phyloP scores from a whole-genome alignment of 2,113 vertebrate genomes.

The Cinclus cinclus region DNA sequence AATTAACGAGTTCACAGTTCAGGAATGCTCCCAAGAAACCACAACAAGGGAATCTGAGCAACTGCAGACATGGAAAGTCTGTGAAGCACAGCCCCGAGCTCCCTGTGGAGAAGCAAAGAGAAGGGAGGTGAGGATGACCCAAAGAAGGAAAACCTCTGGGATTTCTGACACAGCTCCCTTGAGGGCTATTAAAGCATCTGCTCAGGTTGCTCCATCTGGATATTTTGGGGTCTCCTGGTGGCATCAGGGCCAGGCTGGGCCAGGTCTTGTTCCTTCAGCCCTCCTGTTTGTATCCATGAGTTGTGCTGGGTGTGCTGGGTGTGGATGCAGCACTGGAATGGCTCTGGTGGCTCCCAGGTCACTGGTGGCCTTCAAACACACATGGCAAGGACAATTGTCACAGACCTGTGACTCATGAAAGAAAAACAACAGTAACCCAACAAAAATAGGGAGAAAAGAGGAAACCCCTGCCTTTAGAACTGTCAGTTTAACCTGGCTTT shows the following conservation, averaged over 20 bases:
- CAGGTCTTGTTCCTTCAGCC: background rate
- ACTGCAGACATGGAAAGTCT: background rate
- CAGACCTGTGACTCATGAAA: background rate
- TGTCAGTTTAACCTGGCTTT: background rate
- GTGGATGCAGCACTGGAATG: rapidly evolving
- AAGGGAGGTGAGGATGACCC: background rate
- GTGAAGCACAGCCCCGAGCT: background rate
- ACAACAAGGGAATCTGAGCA: background rate
- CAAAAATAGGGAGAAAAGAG: background rate
- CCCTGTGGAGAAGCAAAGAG: background rate
- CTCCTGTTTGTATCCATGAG: rapidly evolving
- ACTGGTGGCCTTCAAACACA: background rate
- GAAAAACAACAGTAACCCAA: background rate
- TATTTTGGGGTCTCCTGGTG: background rate
- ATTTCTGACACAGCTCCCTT: background rate
- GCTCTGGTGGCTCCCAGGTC: background rate
- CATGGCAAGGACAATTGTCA: background rate
- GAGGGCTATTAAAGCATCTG: background rate
- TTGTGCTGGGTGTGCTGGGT: background rate
- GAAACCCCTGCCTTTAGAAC: background rate
- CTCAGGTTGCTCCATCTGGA: background rate
- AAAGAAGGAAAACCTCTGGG: background rate
- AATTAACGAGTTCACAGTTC: background rate
- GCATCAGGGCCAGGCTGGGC: background rate
- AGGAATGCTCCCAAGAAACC: background rate